Base-by-base conservation (phyloP, 2,888 invertebrate genomes). In the Poecilus cupreus region DNA sequence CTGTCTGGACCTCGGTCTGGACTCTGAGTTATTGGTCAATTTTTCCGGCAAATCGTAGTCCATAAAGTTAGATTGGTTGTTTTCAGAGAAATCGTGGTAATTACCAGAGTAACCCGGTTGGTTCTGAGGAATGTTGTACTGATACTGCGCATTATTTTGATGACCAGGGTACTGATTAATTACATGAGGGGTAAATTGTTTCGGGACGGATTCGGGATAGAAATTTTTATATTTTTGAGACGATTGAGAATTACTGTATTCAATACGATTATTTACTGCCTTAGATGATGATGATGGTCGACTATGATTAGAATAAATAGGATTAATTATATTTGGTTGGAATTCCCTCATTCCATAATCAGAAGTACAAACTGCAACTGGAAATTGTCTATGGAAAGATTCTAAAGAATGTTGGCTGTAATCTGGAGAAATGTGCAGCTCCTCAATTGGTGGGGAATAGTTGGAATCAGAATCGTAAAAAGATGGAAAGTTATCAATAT, bases 11-110 rank as follows among this genome's bases (percentile, higher is more conserved):
- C 2, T 18, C n/a, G n/a, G n/a, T n/a, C n/a, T n/a, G n/a, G n/a
- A n/a, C 13, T 68, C 18, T 18, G 43, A 20, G 13, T 8, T n/a
- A 43, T 16, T 70, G 13, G 5, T 37, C 16, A 39, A 20, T 37
- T 39, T 70, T 39, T 70, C 70, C 11, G 70, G 70, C 18, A 70
- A 26, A 26, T 60, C 24, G 54, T 68, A 37, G 18, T 70, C 70
- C 18, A 37, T 70, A 39, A 11, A 43, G 11, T 70, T 16, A 0
- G 16, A 13, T 11, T 39, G 20, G 6, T 8, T 16, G 18, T 32
- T 39, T 70, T 70, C 64, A 3, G 13, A 24, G 16, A 32, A 37
- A 64, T 13, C 13, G 3, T 24, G 32, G 26, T 64, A 64, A 64
- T 60, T 26, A 60, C n/a, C 18, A 11, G 54, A 54, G 11, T 10